phyloP scores from a whole-genome alignment of 2,113 vertebrate genomes.

The Alces alces region DNA sequence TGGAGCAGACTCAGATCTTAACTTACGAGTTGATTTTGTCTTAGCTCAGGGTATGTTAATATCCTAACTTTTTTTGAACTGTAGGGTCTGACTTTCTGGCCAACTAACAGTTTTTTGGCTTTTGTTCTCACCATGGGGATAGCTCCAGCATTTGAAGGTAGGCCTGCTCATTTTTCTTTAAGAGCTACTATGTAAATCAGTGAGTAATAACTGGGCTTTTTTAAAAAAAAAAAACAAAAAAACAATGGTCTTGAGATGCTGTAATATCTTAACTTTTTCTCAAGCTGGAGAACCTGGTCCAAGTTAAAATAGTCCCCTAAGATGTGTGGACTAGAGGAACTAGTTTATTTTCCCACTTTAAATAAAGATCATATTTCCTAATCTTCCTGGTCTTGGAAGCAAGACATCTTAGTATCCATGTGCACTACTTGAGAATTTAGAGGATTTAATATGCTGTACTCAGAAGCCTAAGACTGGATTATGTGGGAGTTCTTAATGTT shows the following conservation, averaged over 20 bases:
- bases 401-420: background rate
- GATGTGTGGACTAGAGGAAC: background rate
- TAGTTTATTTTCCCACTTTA: background rate
- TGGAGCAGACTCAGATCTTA: background rate
- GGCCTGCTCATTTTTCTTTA: conserved; percentile 13
- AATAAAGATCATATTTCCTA: background rate
- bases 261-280: background rate
- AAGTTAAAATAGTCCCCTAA: background rate
- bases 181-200: background rate
- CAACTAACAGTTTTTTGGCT: background rate
- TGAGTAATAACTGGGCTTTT: background rate
- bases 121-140: background rate
- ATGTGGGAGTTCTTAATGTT: conserved; percentile 66
- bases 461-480: background rate
- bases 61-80: background rate
- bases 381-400: background rate
- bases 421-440: conserved; percentile 25
- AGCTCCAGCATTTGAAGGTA: background rate
- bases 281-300: background rate
- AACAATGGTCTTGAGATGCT: background rate
- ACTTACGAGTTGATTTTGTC: background rate
- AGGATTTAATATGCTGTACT: conserved; percentile 53
- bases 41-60: background rate
- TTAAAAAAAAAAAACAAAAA: no score
- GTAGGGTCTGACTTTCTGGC: background rate